A percentile compares a stretch with the other conserved stretches of the same genome.
Conservation (phyloP, 2,888 invertebrate species). For the Anagyrus pseudococci region DNA sequence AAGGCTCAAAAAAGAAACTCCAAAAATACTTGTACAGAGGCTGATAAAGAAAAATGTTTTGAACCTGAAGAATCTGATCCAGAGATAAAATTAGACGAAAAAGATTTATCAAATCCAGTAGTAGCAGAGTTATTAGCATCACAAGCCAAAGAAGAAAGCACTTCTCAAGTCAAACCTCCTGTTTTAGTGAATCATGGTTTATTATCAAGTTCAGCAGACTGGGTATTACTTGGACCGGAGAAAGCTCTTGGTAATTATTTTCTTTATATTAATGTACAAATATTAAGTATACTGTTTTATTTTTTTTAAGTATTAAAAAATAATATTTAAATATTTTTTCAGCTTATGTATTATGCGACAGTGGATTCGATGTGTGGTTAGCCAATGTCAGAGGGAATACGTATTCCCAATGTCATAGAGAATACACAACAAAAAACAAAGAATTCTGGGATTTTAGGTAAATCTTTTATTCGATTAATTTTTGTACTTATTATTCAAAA, state of each 20-base stretch:
- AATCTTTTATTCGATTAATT: constrained; percentile 17
- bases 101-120: constrained; percentile 4
- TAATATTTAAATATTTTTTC: constrained; percentile 27
- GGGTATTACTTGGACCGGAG: constrained; percentile 55
- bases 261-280: constrained; percentile 6
- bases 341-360: constrained; percentile 55
- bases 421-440: constrained; percentile 52
- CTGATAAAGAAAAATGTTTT: constrained; percentile 16
- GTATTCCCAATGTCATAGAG: constrained; percentile 55
- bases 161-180: constrained; percentile 42
- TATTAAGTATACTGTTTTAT: not conserved
- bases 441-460: constrained; percentile 61
- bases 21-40: constrained; percentile 19
- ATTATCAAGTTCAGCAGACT: constrained; percentile 57
- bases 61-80: constrained; percentile 6
- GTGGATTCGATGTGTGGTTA: constrained; percentile 58
- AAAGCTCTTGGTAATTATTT: constrained; percentile 52
- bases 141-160: constrained; percentile 27
- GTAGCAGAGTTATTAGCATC: constrained; percentile 23
- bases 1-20: constrained; percentile 38
- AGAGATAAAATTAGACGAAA: constrained; percentile 10
- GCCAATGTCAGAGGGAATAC: constrained; percentile 57
- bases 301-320: constrained; percentile 3
- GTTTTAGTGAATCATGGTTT: constrained; percentile 55
- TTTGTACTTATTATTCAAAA: not conserved